Evolutionary conservation across 2,113 vertebrate species (phyloP).

Genomic region (Tinamus guttatus): DNA sequence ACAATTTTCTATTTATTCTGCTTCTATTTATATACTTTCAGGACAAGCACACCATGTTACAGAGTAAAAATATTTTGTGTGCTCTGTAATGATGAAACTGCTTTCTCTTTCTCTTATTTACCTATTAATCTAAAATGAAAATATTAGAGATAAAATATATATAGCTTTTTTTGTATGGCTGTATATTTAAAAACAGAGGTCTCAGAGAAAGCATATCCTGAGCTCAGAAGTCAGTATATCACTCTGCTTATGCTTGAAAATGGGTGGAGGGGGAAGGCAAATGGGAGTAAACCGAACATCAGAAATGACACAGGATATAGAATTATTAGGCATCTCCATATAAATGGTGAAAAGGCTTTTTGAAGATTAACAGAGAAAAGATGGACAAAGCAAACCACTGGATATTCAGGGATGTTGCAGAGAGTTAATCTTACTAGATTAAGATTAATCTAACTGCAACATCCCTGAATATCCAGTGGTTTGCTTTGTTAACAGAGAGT

Average conservation of each 20-base stretch:
- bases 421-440: no score
- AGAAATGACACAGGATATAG: not conserved
- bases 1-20: constrained; percentile 20
- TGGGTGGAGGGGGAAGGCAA: not conserved
- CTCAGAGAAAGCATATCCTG: not conserved
- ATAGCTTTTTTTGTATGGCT: not conserved
- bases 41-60: not conserved
- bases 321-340: not conserved
- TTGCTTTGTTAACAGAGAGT: no score
- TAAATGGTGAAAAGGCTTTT: constrained; percentile 26
- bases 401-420: not conserved
- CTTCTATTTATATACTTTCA: constrained; percentile 13
- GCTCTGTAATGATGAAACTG: not conserved
- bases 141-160: not conserved
- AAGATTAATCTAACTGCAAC: no score
- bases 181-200: constrained; percentile 9
- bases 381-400: not conserved
- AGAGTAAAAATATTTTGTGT: not conserved
- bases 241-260: not conserved
- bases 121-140: constrained; percentile 30
- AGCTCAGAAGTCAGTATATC: not conserved
- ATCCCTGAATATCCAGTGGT: no score
- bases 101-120: constrained; percentile 29
- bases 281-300: constrained; percentile 9
- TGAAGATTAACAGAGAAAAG: not conserved